Evolutionary conservation across 1,140 invertebrate genomes (phyloP).

Genomic region (Drosophila rufa): DNA sequence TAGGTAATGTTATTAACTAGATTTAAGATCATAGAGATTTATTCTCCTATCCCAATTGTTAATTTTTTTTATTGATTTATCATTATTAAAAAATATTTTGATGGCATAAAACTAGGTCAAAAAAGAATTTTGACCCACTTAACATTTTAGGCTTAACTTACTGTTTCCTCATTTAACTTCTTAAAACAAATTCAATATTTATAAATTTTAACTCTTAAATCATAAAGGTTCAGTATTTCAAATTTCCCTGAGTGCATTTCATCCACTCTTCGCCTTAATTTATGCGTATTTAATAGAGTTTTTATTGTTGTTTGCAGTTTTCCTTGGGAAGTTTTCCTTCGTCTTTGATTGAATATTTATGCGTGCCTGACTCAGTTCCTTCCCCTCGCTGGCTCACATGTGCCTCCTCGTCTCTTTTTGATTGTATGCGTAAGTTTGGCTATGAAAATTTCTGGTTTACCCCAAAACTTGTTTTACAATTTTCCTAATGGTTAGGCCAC

Average conservation of each 20-base stretch:
- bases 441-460: slow-evolving; percentile 47
- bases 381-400: slow-evolving; percentile 16
- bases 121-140: too few species aligned
- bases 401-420: slow-evolving; percentile 15
- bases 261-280: slow-evolving; percentile 55
- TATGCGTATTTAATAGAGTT: slow-evolving; percentile 83
- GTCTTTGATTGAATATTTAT: slow-evolving; percentile 82
- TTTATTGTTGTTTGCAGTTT: slow-evolving; percentile 82
- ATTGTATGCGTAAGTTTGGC: slow-evolving; percentile 43
- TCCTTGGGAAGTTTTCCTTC: slow-evolving; percentile 54
- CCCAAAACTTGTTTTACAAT: slow-evolving; percentile 58
- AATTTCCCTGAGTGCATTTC: not conserved
- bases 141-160: too few species aligned
- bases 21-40: too few species aligned
- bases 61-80: too few species aligned
- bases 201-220: too few species aligned
- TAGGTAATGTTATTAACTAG: too few species aligned
- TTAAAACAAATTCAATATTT: too few species aligned
- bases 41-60: too few species aligned
- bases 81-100: too few species aligned
- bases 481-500: slow-evolving; percentile 46
- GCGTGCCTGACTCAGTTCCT: slow-evolving; percentile 22
- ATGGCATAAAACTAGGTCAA: too few species aligned
- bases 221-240: not conserved
- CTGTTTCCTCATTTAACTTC: too few species aligned